phyloP scores from a whole-genome alignment of 2,113 vertebrate genomes.

The Otus sunia region DNA sequence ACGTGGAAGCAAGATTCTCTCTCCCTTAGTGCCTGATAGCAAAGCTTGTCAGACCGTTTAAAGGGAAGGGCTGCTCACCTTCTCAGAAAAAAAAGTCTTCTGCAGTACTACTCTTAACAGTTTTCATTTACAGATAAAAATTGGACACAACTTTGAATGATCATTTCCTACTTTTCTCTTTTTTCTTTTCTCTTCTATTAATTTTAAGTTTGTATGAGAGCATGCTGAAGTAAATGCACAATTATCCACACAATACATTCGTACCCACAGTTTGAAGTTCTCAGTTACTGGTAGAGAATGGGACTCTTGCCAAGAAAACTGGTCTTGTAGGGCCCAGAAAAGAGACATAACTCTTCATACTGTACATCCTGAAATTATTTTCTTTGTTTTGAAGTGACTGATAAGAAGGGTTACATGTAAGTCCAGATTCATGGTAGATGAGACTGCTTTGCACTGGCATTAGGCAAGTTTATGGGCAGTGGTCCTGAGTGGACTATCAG shows the following conservation, averaged over 20 bases:
- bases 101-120: not conserved
- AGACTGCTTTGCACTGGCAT: not conserved
- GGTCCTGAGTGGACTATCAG: not conserved
- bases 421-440: not conserved
- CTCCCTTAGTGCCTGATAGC: not conserved
- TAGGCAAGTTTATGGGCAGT: not conserved
- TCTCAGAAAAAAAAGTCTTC: not conserved
- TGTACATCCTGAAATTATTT: not conserved
- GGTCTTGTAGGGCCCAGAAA: not conserved
- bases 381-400: not conserved
- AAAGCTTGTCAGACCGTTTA: not conserved
- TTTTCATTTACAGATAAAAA: not conserved
- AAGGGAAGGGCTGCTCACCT: not conserved
- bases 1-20: not conserved
- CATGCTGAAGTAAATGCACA: not conserved
- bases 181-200: not conserved
- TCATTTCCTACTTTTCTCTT: not conserved
- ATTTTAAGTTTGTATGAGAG: not conserved
- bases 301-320: not conserved
- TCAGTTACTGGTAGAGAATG: not conserved
- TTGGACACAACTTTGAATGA: not conserved
- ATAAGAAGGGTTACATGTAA: not conserved
- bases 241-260: not conserved
- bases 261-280: not conserved
- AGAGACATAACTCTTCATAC: not conserved